Conservation (phyloP, 2,113 vertebrate genomes). For the Genyomyrus donnyi region DNA sequence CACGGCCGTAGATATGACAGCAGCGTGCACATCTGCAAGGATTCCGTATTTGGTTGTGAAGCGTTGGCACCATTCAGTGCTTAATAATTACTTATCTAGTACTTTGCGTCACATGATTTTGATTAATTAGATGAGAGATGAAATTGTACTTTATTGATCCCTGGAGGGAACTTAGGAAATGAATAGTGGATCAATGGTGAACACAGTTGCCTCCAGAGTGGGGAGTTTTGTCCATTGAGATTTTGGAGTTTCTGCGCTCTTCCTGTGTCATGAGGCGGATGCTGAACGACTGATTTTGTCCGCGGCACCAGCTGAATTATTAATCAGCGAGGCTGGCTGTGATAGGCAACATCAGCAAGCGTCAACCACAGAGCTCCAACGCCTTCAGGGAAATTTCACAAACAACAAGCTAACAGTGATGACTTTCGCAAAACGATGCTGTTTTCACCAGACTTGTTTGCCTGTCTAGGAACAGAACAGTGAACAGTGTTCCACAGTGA, state of each 20-base stretch:
- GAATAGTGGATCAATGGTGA: background rate
- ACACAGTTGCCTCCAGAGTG: background rate
- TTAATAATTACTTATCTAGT: background rate
- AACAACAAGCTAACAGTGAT: background rate
- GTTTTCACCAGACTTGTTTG: background rate
- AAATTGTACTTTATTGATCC: background rate
- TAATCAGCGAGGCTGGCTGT: background rate
- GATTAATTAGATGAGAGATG: background rate
- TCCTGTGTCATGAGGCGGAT: background rate
- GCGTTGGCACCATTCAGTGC: background rate
- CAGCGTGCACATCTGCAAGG: background rate
- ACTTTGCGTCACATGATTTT: background rate
- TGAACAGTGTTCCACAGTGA: background rate
- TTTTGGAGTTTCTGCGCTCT: background rate
- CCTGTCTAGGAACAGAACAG: background rate
- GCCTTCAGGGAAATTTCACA: background rate
- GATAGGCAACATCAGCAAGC: background rate
- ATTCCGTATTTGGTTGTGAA: background rate
- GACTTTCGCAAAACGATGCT: background rate
- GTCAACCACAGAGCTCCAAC: background rate
- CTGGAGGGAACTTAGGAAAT: background rate
- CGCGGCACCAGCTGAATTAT: background rate
- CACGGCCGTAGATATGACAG: background rate
- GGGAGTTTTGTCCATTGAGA: background rate
- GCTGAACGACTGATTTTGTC: background rate